Base-by-base conservation (phyloP, 2,113 vertebrate genomes). In the Callorhinus ursinus region DNA sequence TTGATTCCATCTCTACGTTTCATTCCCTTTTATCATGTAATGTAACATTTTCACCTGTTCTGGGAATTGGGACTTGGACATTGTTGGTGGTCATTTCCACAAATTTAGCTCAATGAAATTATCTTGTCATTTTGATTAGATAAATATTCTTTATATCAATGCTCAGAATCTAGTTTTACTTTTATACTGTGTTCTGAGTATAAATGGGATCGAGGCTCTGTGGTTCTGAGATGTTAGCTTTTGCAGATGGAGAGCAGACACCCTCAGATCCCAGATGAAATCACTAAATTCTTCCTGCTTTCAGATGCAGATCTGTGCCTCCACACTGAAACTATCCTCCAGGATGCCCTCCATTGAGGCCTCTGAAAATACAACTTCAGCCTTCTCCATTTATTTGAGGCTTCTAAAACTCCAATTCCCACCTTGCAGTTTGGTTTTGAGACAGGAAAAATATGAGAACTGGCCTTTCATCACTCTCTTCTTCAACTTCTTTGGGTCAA, bases 341-440 rank as follows among this genome's bases (percentile, higher is more conserved):
- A 15, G 1, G 19, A 7, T 15, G 5, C 1, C 8, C n/a, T 24
- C 28, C 36, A 36, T 21, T 33, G 5, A n/a, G 15, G 0, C 28
- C 91, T 7, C 55, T 57, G 21, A 36, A 15, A 1, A 16, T 14
- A 3, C 2, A n/a, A 5, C 14, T 92, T 49, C 46, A 21, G 18
- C 0, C 22, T 49, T 90, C 8, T 59, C 16, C 4, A 12, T 61
- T 69, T 18, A 16, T 42, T 42, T 11, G 8, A 57, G 3, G 16
- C 1, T 63, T 90, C 19, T 79, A 51, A 71, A 82, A 92, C 6
- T 92, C 53, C 1, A 65, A 33, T 28, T 77, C 2, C 9, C 33
- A 71, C 15, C 31, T 22, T 39, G 1, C 4, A 0, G 5, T 74
- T 80, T 76, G 14, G 9, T 42, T 57, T 88, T 15, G 22, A 76